These are phyloP conservation scores for Petrolisthes cinctipes DNA, from an alignment of 2,888 invertebrate genomes.

Conservation along the genomic window DNA sequence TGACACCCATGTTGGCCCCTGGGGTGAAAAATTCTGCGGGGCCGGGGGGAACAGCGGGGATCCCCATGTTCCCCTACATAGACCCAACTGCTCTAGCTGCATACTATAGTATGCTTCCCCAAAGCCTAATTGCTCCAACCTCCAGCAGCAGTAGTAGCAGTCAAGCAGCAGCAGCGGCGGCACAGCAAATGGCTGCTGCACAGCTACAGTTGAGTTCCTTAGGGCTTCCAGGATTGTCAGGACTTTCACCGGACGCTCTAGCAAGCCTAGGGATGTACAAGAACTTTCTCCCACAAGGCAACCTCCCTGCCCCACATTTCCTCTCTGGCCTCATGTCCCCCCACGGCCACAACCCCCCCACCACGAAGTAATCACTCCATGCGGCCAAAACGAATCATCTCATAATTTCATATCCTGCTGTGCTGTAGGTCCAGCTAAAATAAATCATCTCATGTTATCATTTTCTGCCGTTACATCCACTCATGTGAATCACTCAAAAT, in stretches of 20 bases:
- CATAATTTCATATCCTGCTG: conserved; percentile 10
- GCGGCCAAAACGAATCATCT: conserved; percentile 26
- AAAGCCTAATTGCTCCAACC: conserved; percentile 53
- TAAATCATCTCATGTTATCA: background rate
- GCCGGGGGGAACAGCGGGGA: conserved; percentile 46
- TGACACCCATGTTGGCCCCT: conserved; percentile 47
- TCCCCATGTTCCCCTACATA: conserved; percentile 62
- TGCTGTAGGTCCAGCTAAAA: too few relatives aligned
- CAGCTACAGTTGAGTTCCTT: conserved; percentile 63
- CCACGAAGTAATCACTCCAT: conserved; percentile 49
- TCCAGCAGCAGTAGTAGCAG: conserved; percentile 45
- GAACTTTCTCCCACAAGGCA: conserved; percentile 62
- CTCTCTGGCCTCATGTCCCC: conserved; percentile 65
- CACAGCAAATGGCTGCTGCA: conserved; percentile 52
- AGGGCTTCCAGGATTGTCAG: conserved; percentile 58
- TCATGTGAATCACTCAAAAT: conserved; percentile 3
- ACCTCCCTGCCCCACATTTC: conserved; percentile 63
- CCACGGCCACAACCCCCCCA: conserved; percentile 55
- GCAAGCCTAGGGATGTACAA: conserved; percentile 64
- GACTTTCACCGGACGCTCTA: conserved; percentile 59
- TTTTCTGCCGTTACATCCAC: conserved; percentile 18
- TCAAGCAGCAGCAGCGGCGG: conserved; percentile 30
- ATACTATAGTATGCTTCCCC: conserved; percentile 63
- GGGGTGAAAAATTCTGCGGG: conserved; percentile 49
- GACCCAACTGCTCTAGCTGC: conserved; percentile 60